Conservation (phyloP, 2,113 vertebrate species). For the Apteryx mantelli region DNA sequence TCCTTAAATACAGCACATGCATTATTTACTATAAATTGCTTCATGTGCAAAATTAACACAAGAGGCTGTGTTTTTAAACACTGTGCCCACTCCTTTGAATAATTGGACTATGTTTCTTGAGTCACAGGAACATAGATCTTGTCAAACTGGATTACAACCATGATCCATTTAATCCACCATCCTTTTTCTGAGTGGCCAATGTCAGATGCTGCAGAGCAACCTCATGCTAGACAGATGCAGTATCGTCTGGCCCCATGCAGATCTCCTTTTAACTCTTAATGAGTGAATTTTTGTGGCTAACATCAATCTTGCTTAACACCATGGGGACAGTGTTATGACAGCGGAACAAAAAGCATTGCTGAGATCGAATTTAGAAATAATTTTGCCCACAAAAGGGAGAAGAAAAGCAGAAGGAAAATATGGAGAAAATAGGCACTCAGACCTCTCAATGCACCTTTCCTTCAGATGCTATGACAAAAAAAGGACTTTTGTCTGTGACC, state of each 20-base stretch:
- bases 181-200: slow-evolving; percentile 2
- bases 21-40: neutral
- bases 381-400: neutral
- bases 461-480: neutral
- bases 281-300: neutral
- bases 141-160: slow-evolving; percentile 45
- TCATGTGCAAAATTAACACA: neutral
- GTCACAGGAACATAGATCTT: slow-evolving; percentile 29
- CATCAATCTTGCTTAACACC: neutral
- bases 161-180: slow-evolving; percentile 44
- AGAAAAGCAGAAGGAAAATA: neutral
- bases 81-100: neutral
- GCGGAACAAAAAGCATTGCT: neutral
- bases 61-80: neutral
- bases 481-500: neutral
- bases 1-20: neutral
- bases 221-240: slow-evolving; percentile 10
- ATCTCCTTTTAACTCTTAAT: slow-evolving; percentile 17
- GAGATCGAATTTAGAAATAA: neutral
- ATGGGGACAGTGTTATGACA: neutral
- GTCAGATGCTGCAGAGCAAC: slow-evolving; percentile 36
- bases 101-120: slow-evolving; percentile 51
- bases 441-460: neutral
- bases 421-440: neutral
- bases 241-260: slow-evolving; percentile 2